Evolutionary conservation across 2,797 vertebrate genomes (phyloP), one percentile per base, ranked within the genome.

Genomic region (Helostoma temminkii): DNA sequence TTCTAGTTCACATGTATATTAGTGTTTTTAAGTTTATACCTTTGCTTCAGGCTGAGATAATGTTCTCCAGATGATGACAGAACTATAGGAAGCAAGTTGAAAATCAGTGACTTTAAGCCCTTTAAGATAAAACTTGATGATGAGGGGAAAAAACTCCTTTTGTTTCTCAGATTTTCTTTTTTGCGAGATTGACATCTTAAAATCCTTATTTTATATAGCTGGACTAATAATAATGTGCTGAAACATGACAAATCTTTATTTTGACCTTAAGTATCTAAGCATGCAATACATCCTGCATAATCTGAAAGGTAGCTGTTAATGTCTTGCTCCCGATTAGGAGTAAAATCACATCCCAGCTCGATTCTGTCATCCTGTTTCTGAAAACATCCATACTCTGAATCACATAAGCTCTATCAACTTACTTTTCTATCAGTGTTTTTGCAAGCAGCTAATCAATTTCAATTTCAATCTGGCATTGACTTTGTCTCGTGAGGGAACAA

Each of bases 391-490:
- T 65, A 55, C 71, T 78, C 47, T 72, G 69, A 49, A 57, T 84
- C 66, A 81, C 75, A 69, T 16, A 61, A 53, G 43, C 42, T 15
- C 74, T 24, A 11, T 68, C 67, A 34, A 52, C 69, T 39, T 80
- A 71, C 73, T 59, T 78, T 83, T 68, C 66, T 54, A 60, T 54
- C 56, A n/a, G 71, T 84, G 85, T 90, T 92, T 90, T 92, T 90
- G 86, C 75, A 80, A 87, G 77, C 86, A 47, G 60, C 69, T 76
- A 87, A 92, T 94, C 93, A 88, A 93, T 94, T 93, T 81, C 85
- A 94, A 92, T 94, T 93, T 88, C 78, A 88, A 71, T 81, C 80
- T 66, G 60, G 50, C 88, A 91, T 93, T 89, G 93, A 92, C 84
- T 49, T 16, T n/a, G 57, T 81, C 86, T 88, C 68, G 14, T 74